Conservation (phyloP, 1,140 invertebrate genomes). For the Phymorhynchus buccinoides region DNA sequence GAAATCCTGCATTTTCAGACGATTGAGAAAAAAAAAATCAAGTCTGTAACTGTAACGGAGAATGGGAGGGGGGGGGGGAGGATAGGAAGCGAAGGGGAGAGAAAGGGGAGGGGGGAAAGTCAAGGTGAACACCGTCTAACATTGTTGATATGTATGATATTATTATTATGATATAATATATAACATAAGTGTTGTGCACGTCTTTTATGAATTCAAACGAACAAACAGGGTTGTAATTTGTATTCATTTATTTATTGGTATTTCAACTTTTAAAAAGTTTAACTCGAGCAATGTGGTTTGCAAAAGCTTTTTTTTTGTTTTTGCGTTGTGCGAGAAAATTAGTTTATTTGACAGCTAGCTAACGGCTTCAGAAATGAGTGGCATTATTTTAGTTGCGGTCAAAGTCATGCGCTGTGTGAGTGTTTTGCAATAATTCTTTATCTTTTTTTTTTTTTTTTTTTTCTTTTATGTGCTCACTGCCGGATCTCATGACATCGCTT, state of each 20-base stretch:
- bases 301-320: no score
- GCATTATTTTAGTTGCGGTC: background rate
- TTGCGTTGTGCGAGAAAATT: background rate
- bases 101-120: no score
- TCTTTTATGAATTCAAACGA: background rate
- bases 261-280: background rate
- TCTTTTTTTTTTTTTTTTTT: no score
- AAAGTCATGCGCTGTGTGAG: background rate
- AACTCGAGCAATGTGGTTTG: background rate
- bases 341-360: background rate
- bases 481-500: background rate
- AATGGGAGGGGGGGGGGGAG: no score
- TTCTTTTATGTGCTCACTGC: background rate
- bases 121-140: no score
- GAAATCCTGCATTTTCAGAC: no score
- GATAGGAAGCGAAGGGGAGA: no score
- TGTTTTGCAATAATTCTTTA: background rate
- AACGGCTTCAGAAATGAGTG: background rate
- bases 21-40: no score
- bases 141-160: background rate
- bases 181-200: background rate
- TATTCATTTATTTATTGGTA: background rate
- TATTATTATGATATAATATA: no score
- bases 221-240: conserved; percentile 6
- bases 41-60: no score